Percentiles rank a stretch among this genome's conserved stretches.
These are phyloP conservation scores for Diuraphis noxia DNA, from an alignment of 1,140 invertebrate genomes.

Conservation along the genomic window DNA sequence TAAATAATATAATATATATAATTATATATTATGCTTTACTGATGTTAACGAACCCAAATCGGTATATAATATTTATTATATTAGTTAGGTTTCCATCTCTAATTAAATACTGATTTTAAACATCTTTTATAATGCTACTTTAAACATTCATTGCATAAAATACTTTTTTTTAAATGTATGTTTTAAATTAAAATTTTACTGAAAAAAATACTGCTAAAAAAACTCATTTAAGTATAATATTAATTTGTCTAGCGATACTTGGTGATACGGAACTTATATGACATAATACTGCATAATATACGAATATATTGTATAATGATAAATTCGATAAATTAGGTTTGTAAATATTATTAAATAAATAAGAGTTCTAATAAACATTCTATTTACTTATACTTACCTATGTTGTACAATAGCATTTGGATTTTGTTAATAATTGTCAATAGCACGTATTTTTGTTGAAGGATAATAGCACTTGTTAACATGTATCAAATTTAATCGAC, in stretches of 20 bases:
- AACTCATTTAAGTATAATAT: neutral
- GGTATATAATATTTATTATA: neutral
- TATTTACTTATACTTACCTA: no score
- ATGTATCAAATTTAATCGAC: constrained; percentile 21
- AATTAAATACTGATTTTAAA: neutral
- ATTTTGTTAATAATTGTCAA: neutral
- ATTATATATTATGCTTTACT: neutral
- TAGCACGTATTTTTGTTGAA: neutral
- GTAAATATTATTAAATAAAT: neutral
- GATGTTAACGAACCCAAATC: neutral
- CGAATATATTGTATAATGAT: neutral
- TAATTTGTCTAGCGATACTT: neutral
- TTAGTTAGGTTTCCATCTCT: neutral
- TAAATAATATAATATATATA: no score
- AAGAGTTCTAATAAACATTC: neutral
- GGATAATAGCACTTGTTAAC: neutral
- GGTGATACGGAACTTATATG: no score
- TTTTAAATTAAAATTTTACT: no score
- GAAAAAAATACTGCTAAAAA: neutral
- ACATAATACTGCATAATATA: neutral
- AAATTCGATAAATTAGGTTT: neutral
- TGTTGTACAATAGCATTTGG: neutral
- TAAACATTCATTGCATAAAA: neutral
- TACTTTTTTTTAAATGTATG: neutral
- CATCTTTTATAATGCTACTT: neutral